Evolutionary conservation across 2,888 invertebrate genomes (phyloP).

Genomic region (Anthophora plumipes): DNA sequence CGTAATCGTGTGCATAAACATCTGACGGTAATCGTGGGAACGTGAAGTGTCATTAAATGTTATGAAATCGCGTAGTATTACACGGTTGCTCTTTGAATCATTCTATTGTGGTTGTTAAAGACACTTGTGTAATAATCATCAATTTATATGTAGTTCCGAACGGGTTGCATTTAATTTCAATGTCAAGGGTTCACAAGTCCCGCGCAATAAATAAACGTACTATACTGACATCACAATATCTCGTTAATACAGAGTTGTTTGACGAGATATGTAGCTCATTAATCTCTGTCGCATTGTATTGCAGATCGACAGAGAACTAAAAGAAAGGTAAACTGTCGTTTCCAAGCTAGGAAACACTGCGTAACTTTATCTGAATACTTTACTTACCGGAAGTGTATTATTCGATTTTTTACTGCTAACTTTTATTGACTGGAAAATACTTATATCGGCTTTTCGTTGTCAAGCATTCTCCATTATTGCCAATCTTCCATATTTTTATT

Average conservation of each 20-base stretch:
- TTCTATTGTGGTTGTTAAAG: not conserved
- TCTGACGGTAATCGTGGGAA: not conserved
- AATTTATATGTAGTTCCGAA: not conserved
- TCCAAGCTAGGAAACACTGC: not conserved
- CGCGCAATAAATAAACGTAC: slow-evolving; percentile 6
- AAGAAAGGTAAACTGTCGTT: no score
- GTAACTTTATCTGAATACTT: no score
- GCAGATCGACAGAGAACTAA: not conserved
- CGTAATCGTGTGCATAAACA: not conserved
- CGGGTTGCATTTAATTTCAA: slow-evolving; percentile 10
- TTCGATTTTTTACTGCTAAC: no score
- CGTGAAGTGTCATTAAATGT: not conserved
- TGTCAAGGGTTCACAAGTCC: slow-evolving; percentile 31
- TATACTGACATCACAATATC: not conserved
- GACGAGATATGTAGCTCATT: not conserved
- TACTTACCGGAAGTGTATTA: no score
- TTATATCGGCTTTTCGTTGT: no score
- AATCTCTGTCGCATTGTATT: not conserved
- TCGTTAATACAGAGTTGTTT: not conserved
- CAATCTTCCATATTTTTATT: no score
- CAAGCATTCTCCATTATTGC: no score
- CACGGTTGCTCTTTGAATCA: not conserved
- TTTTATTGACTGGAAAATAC: no score
- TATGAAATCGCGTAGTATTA: slow-evolving; percentile 17
- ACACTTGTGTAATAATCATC: slow-evolving; percentile 30